These are phyloP conservation scores for Lamproptera curius DNA, from an alignment of 2,888 invertebrate species.

Conservation along the genomic window DNA sequence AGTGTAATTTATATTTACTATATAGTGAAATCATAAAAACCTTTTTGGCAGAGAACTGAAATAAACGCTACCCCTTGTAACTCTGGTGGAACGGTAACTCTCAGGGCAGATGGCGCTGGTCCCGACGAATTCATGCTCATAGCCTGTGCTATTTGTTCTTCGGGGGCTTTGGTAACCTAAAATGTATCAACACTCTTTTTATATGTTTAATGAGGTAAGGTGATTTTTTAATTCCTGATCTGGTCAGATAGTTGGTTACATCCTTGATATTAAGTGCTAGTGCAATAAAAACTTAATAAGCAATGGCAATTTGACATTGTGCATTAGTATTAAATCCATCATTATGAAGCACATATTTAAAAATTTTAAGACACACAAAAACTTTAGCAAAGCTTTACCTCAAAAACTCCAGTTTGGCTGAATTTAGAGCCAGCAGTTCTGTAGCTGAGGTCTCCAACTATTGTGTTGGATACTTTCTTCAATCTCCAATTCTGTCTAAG, in stretches of 20 bases:
- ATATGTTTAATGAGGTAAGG: too few species aligned
- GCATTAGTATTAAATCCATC: too few species aligned
- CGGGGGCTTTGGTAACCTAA: slow-evolving; percentile 90
- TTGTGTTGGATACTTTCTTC: slow-evolving; percentile 97
- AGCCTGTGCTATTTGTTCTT: slow-evolving; percentile 78
- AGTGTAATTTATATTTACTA: too few species aligned
- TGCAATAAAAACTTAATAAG: too few species aligned
- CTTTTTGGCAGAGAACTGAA: slow-evolving; percentile 96
- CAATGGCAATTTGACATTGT: too few species aligned
- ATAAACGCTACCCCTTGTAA: slow-evolving; percentile 97
- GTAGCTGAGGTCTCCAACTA: slow-evolving; percentile 97
- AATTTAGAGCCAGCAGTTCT: slow-evolving; percentile 97
- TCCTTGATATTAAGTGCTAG: too few species aligned
- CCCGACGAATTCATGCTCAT: slow-evolving; percentile 56
- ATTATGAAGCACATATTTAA: not conserved
- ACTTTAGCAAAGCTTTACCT: slow-evolving; percentile 75
- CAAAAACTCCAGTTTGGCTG: slow-evolving; percentile 95
- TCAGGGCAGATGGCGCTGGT: slow-evolving; percentile 85
- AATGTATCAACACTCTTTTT: too few species aligned
- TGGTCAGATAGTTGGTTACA: too few species aligned
- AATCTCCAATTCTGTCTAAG: slow-evolving; percentile 96
- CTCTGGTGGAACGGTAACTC: slow-evolving; percentile 95
- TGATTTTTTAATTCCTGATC: too few species aligned
- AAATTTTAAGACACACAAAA: too few species aligned
- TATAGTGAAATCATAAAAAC: too few species aligned